These are phyloP conservation scores for Chitala chitala DNA, from an alignment of 2,113 vertebrate species.

Conservation along the genomic window DNA sequence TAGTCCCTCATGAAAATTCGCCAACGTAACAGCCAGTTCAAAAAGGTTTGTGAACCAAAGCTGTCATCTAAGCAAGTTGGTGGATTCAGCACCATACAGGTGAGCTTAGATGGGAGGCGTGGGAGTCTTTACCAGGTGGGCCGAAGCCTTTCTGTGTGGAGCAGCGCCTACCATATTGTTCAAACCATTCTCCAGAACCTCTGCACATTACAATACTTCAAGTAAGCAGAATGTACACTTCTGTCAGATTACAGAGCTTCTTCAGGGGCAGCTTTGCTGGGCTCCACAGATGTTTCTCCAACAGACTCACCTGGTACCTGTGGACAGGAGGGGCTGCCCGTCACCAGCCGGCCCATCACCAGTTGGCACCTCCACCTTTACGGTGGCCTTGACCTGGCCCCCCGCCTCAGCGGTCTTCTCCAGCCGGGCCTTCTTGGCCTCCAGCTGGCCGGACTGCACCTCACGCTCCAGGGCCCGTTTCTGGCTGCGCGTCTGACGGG, in stretches of 20 bases:
- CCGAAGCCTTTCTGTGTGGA: conserved; percentile 9
- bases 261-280: too few species aligned
- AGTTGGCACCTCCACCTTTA: conserved; percentile 64
- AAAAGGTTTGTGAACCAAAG: conserved; percentile 75
- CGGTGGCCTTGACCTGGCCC: conserved; percentile 45
- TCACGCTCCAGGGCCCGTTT: conserved; percentile 84
- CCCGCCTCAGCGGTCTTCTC: conserved; percentile 54
- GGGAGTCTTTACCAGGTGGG: conserved; percentile 17
- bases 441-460: conserved; percentile 57
- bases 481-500: conserved; percentile 86
- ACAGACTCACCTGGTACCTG: too few species aligned
- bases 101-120: conserved; percentile 73
- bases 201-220: too few species aligned
- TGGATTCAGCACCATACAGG: conserved; percentile 69
- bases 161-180: neutral
- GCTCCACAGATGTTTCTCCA: too few species aligned
- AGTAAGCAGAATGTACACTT: too few species aligned
- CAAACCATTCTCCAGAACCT: too few species aligned
- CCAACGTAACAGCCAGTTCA: conserved; percentile 80
- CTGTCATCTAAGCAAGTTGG: conserved; percentile 81
- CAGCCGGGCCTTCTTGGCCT: conserved; percentile 77
- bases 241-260: too few species aligned
- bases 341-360: conserved; percentile 85
- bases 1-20: conserved; percentile 68
- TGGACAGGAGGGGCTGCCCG: too few species aligned